Percentiles rank a stretch among this genome's conserved stretches.
Conservation (phyloP, 2,888 invertebrate genomes). For the Apocheima hispidaria region DNA sequence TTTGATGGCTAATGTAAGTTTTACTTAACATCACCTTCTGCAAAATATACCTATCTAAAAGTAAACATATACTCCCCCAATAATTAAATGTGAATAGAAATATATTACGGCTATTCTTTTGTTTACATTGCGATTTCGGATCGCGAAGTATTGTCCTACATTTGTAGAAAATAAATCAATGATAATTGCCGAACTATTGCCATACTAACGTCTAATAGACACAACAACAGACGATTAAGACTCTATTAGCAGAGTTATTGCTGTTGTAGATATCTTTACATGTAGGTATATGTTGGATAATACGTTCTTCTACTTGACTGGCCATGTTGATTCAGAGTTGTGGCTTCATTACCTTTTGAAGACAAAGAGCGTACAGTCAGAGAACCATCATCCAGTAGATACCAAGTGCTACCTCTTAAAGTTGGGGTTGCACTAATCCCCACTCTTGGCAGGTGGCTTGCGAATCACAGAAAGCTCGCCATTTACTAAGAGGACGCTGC, state of each 20-base stretch:
- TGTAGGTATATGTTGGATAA: neutral
- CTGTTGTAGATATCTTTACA: constrained; percentile 1
- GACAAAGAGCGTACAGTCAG: neutral
- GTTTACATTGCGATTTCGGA: neutral
- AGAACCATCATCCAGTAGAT: too few species aligned
- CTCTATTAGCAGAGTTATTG: constrained; percentile 19
- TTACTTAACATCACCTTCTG: neutral
- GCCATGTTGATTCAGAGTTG: constrained; percentile 3
- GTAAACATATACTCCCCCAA: neutral
- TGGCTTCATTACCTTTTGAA: neutral
- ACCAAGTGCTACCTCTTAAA: too few species aligned
- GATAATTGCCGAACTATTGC: constrained; percentile 3
- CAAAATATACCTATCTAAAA: neutral
- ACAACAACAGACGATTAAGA: constrained; percentile 8
- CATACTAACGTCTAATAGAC: constrained; percentile 2
- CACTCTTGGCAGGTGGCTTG: too few species aligned
- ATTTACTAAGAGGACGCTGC: too few species aligned
- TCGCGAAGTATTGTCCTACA: neutral
- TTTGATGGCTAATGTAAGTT: neutral
- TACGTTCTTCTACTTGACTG: constrained; percentile 4
- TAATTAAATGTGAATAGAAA: neutral
- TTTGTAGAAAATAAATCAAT: constrained; percentile 4
- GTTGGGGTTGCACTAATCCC: too few species aligned
- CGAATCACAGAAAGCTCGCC: too few species aligned
- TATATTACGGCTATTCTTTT: neutral